Evolutionary conservation across 1,140 invertebrate species (phyloP).

Genomic region (Papilio polyxenes): DNA sequence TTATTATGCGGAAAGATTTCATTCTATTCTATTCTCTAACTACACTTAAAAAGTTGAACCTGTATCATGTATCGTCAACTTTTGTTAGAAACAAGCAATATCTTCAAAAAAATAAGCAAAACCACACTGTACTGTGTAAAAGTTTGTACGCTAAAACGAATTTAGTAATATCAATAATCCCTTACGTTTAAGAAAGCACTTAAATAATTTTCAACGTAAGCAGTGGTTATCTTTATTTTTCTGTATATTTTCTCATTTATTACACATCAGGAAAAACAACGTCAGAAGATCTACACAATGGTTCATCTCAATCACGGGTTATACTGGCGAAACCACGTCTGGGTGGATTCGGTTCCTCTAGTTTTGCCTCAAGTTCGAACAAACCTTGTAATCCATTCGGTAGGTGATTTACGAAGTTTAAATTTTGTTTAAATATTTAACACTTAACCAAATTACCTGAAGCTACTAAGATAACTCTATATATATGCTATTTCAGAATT

Average conservation of each 20-base stretch:
- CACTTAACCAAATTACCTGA: not conserved
- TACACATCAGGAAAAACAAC: slow-evolving; percentile 58
- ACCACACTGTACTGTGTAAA: not conserved
- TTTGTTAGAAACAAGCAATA: slow-evolving; percentile 13
- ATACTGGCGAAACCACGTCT: slow-evolving; percentile 73
- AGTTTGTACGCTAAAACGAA: not conserved
- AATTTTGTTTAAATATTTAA: slow-evolving; percentile 15
- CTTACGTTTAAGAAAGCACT: not conserved
- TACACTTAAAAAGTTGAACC: slow-evolving; percentile 18
- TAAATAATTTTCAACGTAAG: not conserved
- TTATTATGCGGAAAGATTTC: slow-evolving; percentile 1
- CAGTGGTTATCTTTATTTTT: slow-evolving; percentile 34
- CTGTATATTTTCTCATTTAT: slow-evolving; percentile 36
- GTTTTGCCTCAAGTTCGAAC: slow-evolving; percentile 66
- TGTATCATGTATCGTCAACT: slow-evolving; percentile 32
- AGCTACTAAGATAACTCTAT: not conserved
- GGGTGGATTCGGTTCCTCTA: slow-evolving; percentile 70
- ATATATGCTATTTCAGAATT: not conserved
- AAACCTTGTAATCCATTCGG: slow-evolving; percentile 70
- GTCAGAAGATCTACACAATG: slow-evolving; percentile 70
- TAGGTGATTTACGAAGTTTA: slow-evolving; percentile 42
- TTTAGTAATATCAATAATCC: not conserved
- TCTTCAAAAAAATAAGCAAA: slow-evolving; percentile 7
- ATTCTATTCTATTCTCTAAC: not conserved
- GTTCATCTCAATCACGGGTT: slow-evolving; percentile 66